A percentile compares a stretch with the other conserved stretches of the same genome.
Evolutionary conservation across 2,888 invertebrate genomes (phyloP).

Genomic region (Drosophila robusta): DNA sequence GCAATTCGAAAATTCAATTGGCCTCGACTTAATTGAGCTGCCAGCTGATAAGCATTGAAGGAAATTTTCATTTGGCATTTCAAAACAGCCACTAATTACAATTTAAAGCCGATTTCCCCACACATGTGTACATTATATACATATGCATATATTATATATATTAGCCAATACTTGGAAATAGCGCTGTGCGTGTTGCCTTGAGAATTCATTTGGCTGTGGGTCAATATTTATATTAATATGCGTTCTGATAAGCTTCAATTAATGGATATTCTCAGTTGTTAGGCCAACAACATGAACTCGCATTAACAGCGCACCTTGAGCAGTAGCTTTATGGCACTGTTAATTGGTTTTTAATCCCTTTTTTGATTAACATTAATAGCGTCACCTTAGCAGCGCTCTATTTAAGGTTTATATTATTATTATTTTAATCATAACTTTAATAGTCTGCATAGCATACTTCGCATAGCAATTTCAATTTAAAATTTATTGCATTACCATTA

Average conservation of each 20-base stretch:
- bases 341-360: not conserved
- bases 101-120: slow-evolving; percentile 8
- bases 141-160: not conserved
- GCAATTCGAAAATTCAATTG: slow-evolving; percentile 31
- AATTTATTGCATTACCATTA: not conserved
- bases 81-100: slow-evolving; percentile 33
- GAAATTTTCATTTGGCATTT: slow-evolving; percentile 11
- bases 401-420: too few relatives aligned
- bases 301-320: not conserved
- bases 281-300: not conserved
- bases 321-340: not conserved
- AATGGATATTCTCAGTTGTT: not conserved
- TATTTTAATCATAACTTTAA: too few relatives aligned
- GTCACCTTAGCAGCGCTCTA: too few relatives aligned
- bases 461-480: too few relatives aligned
- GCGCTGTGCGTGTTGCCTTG: slow-evolving; percentile 2
- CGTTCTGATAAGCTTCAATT: slow-evolving; percentile 3
- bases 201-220: not conserved
- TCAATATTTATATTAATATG: slow-evolving; percentile 12
- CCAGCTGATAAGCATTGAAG: slow-evolving; percentile 36
- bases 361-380: not conserved
- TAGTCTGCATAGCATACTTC: too few relatives aligned
- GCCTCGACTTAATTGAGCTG: slow-evolving; percentile 50
- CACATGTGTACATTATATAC: not conserved
- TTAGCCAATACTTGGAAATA: not conserved